Evolutionary conservation across 2,113 vertebrate species (phyloP).

Genomic region (Callipepla californica): DNA sequence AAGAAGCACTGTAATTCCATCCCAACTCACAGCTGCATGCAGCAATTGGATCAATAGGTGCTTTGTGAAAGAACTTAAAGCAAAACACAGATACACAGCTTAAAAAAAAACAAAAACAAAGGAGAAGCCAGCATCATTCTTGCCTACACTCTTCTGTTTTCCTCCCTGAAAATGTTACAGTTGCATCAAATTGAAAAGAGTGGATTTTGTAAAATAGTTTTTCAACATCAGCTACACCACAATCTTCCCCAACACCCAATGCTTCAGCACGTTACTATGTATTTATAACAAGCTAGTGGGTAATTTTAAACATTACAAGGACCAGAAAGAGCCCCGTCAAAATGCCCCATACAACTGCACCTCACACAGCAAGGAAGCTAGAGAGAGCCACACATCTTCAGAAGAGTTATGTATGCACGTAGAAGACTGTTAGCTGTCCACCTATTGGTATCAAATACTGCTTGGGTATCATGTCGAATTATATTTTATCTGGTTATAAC

Average conservation of each 20-base stretch:
- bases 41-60: slow-evolving; percentile 2
- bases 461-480: background rate
- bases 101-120: background rate
- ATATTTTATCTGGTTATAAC: background rate
- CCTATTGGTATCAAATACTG: rapidly evolving
- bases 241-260: background rate
- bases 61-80: background rate
- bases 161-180: background rate
- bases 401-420: background rate
- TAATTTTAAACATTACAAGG: background rate
- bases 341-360: background rate
- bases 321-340: background rate
- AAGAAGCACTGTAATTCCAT: slow-evolving; percentile 4
- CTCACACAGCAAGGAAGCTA: background rate
- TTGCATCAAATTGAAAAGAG: background rate
- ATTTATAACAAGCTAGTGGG: background rate
- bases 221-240: background rate
- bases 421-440: background rate
- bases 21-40: background rate
- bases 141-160: background rate
- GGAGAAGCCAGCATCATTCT: background rate
- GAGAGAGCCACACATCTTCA: too few relatives aligned
- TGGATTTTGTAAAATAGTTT: background rate
- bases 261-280: background rate
- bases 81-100: background rate